Evolutionary conservation across 2,797 vertebrate species (phyloP).

Genomic region (Varecia variegata): DNA sequence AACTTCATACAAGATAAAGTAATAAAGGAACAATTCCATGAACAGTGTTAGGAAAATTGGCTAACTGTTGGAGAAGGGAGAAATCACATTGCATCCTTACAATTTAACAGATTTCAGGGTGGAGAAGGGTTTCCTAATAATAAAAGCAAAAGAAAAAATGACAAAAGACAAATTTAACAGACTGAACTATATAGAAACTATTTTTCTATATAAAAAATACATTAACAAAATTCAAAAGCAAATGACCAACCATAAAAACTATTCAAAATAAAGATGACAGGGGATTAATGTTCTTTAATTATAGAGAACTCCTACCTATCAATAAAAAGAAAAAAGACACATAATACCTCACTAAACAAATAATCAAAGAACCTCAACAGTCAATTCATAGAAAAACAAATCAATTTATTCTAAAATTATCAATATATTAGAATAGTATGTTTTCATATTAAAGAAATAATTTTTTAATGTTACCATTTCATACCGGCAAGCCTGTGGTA

Average conservation of each 20-base stretch:
- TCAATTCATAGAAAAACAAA: background rate
- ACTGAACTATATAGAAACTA: background rate
- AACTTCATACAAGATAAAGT: background rate
- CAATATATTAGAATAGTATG: background rate
- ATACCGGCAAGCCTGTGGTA: background rate
- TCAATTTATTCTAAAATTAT: background rate
- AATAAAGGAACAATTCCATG: background rate
- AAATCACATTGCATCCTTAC: background rate
- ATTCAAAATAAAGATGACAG: background rate
- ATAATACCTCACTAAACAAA: background rate
- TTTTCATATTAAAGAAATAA: background rate
- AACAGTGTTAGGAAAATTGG: background rate
- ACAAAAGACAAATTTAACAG: background rate
- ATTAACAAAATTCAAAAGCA: background rate
- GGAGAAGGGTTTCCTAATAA: background rate
- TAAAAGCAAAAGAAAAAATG: background rate
- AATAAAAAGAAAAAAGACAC: background rate
- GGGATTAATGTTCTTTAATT: background rate
- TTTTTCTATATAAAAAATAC: background rate
- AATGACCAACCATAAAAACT: background rate
- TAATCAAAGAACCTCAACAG: background rate
- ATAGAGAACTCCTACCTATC: background rate
- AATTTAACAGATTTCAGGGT: background rate
- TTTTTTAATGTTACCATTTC: background rate
- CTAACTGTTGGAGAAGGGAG: background rate